Evolutionary conservation across 2,888 invertebrate species (phyloP).

Genomic region (Perdita meconis): DNA sequence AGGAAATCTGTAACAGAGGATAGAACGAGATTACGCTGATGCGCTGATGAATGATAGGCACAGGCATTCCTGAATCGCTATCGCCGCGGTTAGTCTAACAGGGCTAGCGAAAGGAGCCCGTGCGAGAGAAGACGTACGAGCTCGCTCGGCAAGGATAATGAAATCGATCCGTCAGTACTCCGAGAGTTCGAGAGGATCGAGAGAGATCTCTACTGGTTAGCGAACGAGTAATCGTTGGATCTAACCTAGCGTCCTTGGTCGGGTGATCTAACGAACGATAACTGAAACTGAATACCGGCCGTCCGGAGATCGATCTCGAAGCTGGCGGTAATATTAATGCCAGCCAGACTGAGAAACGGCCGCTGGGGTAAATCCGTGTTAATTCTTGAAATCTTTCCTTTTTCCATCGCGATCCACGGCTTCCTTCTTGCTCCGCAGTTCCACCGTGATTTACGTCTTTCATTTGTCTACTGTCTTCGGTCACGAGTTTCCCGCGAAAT

Average conservation of each 20-base stretch:
- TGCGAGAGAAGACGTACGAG: conserved; percentile 60
- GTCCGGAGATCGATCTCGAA: conserved; percentile 57
- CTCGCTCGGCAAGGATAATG: conserved; percentile 59
- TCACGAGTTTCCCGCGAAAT: conserved; percentile 9
- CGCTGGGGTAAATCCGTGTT: conserved; percentile 44
- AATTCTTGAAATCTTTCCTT: conserved; percentile 52
- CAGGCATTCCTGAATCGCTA: conserved; percentile 52
- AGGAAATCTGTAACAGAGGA: conserved; percentile 89
- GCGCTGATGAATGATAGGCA: conserved; percentile 59
- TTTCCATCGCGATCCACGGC: not conserved
- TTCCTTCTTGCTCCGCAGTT: conserved; percentile 4
- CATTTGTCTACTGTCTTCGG: conserved; percentile 32
- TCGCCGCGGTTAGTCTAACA: conserved; percentile 40
- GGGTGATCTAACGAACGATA: conserved; percentile 60
- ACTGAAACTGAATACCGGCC: conserved; percentile 60
- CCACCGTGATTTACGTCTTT: conserved; percentile 36
- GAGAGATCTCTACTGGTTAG: conserved; percentile 47
- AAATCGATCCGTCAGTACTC: conserved; percentile 67
- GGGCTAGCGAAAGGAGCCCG: conserved; percentile 50
- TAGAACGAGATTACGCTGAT: conserved; percentile 54
- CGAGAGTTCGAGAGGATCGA: conserved; percentile 53
- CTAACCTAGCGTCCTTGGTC: conserved; percentile 62
- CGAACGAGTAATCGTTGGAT: conserved; percentile 61
- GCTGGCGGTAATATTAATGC: conserved; percentile 51
- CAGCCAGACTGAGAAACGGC: conserved; percentile 32